Conservation (phyloP, 1,140 invertebrate genomes). For the Thaumatotibia leucotreta region DNA sequence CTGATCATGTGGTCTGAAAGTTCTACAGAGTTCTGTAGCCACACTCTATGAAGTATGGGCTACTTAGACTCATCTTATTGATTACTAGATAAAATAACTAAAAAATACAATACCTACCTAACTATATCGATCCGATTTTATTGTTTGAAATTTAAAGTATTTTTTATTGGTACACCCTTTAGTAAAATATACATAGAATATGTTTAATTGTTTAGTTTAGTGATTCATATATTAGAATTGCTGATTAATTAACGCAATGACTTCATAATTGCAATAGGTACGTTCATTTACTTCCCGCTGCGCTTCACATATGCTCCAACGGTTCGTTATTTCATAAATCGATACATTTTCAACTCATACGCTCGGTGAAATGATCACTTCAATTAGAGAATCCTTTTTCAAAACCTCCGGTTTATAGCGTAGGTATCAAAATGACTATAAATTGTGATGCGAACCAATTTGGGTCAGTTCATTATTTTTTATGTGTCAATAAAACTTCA, state of each 20-base stretch:
- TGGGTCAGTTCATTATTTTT: background rate
- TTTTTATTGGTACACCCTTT: too few relatives aligned
- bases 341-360: constrained; percentile 39
- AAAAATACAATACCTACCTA: too few relatives aligned
- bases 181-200: too few relatives aligned
- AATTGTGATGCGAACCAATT: background rate
- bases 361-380: constrained; percentile 28
- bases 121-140: too few relatives aligned
- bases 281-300: constrained; percentile 42
- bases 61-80: too few relatives aligned
- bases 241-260: constrained; percentile 42
- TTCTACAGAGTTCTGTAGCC: too few relatives aligned
- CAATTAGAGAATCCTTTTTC: constrained; percentile 24
- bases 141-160: too few relatives aligned
- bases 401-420: background rate
- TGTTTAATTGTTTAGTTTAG: too few relatives aligned
- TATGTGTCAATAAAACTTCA: background rate
- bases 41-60: too few relatives aligned
- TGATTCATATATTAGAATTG: background rate
- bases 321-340: constrained; percentile 40
- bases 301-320: constrained; percentile 29
- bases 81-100: too few relatives aligned
- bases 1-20: too few relatives aligned
- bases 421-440: background rate
- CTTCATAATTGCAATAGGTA: constrained; percentile 39